Evolutionary conservation across 2,113 vertebrate species (phyloP), one percentile per base, ranked within the genome.

Genomic region (Gavia stellata): DNA sequence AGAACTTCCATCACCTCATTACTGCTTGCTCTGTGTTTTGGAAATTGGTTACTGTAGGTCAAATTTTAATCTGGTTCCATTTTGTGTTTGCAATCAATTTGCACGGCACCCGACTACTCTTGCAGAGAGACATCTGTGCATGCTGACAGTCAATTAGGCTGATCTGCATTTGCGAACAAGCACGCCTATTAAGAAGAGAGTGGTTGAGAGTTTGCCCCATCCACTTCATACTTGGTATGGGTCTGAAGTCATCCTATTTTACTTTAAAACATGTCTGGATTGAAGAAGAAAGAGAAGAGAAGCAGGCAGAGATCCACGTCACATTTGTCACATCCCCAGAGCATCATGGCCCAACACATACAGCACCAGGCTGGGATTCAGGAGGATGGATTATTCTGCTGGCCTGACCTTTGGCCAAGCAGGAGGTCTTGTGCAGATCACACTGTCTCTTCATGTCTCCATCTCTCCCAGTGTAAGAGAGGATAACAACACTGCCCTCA

Each of bases 101-200:
- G 28, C 70, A 62, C 1, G 7, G 70, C 58, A 87, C 91, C 84
- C 34, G 3, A 56, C 58, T 66, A 45, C 49, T 62, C 81, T 82
- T 85, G 71, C 66, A 53, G 89, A 90, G 88, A 86, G 86, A 75
- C 89, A 94, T 85, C 95, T 92, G 91, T 87, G 91, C 89, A 58
- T 0, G 17, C 86, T 88, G 89, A 53, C 73, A 97, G 86, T 28
- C 92, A 97, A 77, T 95, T 81, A 97, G 89, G 74, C 70, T 87
- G 83, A 94, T 97, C 81, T 87, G 70, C 83, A 81, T 83, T 85
- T 83, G 84, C 1, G 5, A 91, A 85, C 36, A 80, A 72, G 42
- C 53, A 70, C 9, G 50, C 67, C 80, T 92, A 95, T 78, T 77
- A 86, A 95, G 58, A 58, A 81, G 23, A 49, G 53, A 80, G 28